phyloP scores from a whole-genome alignment of 64 coral and sea anemone species.

The Hydrozoanthus tunicans region DNA sequence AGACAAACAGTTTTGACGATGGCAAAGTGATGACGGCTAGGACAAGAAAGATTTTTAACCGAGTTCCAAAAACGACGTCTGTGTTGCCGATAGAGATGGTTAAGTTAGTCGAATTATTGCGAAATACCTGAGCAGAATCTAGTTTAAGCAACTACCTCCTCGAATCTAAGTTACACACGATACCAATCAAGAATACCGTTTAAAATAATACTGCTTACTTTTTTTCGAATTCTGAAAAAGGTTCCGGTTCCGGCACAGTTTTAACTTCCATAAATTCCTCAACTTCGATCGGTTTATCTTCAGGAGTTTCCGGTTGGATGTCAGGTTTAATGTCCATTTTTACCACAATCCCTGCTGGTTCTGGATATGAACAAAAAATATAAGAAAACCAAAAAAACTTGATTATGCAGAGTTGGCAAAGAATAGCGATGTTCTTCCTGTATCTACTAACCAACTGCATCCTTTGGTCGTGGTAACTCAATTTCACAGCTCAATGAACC shows the following conservation, averaged over 20 bases:
- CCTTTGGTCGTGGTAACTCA: conserved; percentile 25
- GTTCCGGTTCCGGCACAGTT: conserved; percentile 15
- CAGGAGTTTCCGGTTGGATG: neutral
- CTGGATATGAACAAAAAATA: neutral
- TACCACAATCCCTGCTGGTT: neutral
- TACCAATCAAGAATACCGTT: no score
- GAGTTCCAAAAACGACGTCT: no score
- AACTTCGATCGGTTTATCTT: neutral
- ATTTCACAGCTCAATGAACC: conserved; percentile 47
- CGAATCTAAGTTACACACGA: no score
- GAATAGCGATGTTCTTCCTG: neutral
- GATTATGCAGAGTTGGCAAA: neutral
- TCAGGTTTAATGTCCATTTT: neutral
- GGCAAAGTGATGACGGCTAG: no score
- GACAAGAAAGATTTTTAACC: no score
- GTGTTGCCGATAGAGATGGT: no score
- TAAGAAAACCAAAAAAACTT: neutral
- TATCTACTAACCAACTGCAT: conserved; percentile 2
- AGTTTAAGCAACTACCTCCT: no score
- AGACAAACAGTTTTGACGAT: no score
- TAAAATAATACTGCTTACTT: neutral
- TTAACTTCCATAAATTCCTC: conserved; percentile 24
- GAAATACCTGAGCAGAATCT: no score
- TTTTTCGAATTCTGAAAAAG: neutral
- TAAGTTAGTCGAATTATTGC: no score